Conservation (phyloP, 2,888 invertebrate species). For the Nebria brevicollis region DNA sequence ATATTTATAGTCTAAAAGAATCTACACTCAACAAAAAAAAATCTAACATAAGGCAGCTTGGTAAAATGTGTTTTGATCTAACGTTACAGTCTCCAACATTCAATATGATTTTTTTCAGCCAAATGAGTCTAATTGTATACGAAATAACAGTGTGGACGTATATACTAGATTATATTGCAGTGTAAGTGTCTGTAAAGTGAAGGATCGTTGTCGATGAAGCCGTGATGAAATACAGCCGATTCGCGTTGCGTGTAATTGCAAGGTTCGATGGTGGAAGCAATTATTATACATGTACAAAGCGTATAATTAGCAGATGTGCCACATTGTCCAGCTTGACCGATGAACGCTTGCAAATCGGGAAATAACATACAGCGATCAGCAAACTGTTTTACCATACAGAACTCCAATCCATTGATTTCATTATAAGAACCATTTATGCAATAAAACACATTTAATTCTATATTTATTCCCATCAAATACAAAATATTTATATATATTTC, state of each 20-base stretch:
- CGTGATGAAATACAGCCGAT: constrained; percentile 6
- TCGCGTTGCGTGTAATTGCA: constrained; percentile 13
- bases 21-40: constrained; percentile 54
- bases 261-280: constrained; percentile 18
- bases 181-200: too few relatives aligned
- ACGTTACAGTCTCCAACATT: constrained; percentile 13
- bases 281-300: constrained; percentile 11
- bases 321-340: not conserved
- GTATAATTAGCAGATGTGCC: constrained; percentile 21
- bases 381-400: not conserved
- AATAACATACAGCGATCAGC: not conserved
- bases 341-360: not conserved
- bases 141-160: not conserved
- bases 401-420: not conserved
- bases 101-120: not conserved
- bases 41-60: constrained; percentile 10
- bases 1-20: constrained; percentile 55
- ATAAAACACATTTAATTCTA: too few relatives aligned
- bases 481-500: too few relatives aligned
- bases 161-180: too few relatives aligned
- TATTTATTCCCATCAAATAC: too few relatives aligned
- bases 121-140: not conserved
- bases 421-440: too few relatives aligned
- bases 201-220: not conserved
- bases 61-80: constrained; percentile 10